Percentiles rank a stretch among this genome's conserved stretches.
Conservation (phyloP, 2,888 invertebrate genomes). For the Ochropacha duplaris region DNA sequence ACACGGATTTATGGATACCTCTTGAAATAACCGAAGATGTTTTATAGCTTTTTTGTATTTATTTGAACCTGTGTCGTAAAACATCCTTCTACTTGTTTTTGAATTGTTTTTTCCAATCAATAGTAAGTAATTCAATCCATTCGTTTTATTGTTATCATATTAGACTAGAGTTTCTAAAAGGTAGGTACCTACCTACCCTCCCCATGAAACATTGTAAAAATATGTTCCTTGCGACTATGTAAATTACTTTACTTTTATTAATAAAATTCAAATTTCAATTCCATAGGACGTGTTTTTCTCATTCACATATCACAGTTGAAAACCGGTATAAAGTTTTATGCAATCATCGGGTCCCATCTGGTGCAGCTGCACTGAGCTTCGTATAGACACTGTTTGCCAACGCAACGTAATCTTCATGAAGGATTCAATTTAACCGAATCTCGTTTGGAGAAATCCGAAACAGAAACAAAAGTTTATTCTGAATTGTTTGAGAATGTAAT, state of each 20-base stretch:
- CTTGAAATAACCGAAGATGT: background rate
- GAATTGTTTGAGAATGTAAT: background rate
- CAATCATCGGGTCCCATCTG: conserved; percentile 3
- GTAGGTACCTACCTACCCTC: no score
- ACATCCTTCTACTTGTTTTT: background rate
- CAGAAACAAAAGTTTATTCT: background rate
- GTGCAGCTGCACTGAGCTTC: background rate
- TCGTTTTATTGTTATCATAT: no score
- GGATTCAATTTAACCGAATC: conserved; percentile 6
- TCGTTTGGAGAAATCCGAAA: conserved; percentile 2
- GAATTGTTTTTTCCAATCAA: background rate
- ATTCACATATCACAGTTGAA: background rate
- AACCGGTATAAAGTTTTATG: conserved; percentile 3
- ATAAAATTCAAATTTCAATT: conserved; percentile 1
- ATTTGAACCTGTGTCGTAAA: background rate
- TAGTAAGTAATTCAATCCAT: no score
- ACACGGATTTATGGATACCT: background rate
- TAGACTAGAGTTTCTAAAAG: no score
- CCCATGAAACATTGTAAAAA: no score
- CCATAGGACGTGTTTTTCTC: background rate
- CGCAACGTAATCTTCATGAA: conserved; percentile 7
- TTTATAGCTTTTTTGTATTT: background rate
- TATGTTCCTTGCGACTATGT: background rate
- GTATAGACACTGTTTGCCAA: conserved; percentile 3
- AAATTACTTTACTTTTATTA: background rate